Base-by-base conservation (phyloP, 2,113 vertebrate genomes). In the Phylloscopus trochiloides region DNA sequence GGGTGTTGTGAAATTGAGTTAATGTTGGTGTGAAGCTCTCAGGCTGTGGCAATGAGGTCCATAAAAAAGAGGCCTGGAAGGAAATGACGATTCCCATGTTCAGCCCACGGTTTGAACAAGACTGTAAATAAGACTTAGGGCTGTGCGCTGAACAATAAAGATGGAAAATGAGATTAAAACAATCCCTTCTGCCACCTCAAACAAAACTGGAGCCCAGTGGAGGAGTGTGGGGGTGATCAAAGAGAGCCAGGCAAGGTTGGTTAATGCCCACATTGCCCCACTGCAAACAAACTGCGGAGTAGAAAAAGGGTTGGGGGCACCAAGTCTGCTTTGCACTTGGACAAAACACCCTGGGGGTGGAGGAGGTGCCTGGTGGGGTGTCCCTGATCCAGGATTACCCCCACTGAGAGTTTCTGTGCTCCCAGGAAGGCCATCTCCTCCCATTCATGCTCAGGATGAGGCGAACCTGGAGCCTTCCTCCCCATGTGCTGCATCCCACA, bases 401-500 rank as follows among this genome's bases (percentile, higher is more conserved):
- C 67, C 50, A 42, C 11, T 0, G 1, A 65, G 18, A 1, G 22
- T n/a, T 62, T 32, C 31, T 34, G 12, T 32, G 43, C 32, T 57
- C 66, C 25, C 24, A n/a, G 48, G 14, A 25, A 19, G 18, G 24
- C 5, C 21, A 14, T 14, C 21, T 61, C 50, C 36, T 75, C 52
- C 45, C 26, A 6, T 4, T 25, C 17, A 1, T 1, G 6, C 19
- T 22, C 31, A 14, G 47, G 75, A 17, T 3, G 19, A 73, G 54
- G 50, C 50, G 70, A 68, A 83, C 3, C n/a, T 28, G 43, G 17
- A 73, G 6, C n/a, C 43, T 71, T 79, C 43, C 43, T 66, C 68
- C 42, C 10, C n/a, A 3, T 0, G 0, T 9, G 22, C 61, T 54
- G 12, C 3, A 22, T 4, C n/a, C 28, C 19, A 3, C 12, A 15